Evolutionary conservation across 2,797 vertebrate species (phyloP), one percentile per base, ranked within the genome.

Genomic region (Esox masquinongy): DNA sequence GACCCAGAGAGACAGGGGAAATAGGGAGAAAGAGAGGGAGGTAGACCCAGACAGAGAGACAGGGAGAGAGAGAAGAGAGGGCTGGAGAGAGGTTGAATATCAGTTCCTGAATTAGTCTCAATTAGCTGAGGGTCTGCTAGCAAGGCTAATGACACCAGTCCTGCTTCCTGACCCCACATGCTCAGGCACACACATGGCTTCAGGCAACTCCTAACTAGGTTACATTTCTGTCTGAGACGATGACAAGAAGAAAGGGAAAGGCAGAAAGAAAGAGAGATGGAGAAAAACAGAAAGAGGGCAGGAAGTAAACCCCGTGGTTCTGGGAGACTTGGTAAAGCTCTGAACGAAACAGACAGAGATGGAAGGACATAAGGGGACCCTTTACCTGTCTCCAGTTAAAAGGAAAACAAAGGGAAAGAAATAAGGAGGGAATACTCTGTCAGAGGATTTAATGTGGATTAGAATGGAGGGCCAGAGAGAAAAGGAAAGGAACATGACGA

Each of bases 41-140:
- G 19, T 47, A 36, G 67, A 71, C 51, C 83, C 73, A 72, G 75
- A n/a, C n/a, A n/a, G 5, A 1, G 22, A 34, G 34, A 39, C 36
- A 82, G 79, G 77, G 56, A 72, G 74, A 75, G 3, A 17, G 16
- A 80, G 72, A 68, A n/a, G 5, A 1, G 22, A 34, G 34, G 5
- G 1, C 29, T 31, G 63, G 79, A 84, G 87, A 90, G 85, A 89
- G 80, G 77, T 78, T 75, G 82, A 79, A 88, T 90, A 89, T 88
- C 80, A 89, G 83, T 76, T 88, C 85, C 84, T 80, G 91, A 90
- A 92, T 93, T 89, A 90, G 87, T 89, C 89, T 85, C 88, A 88
- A 92, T 92, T 91, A 91, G 86, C 87, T 73, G 76, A 88, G 83
- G 90, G 87, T 82, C 77, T 68, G 82, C 80, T 90, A 88, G 87